These are phyloP conservation scores for Bhutanitis thaidina DNA, from an alignment of 2,888 invertebrate species.

Conservation along the genomic window DNA sequence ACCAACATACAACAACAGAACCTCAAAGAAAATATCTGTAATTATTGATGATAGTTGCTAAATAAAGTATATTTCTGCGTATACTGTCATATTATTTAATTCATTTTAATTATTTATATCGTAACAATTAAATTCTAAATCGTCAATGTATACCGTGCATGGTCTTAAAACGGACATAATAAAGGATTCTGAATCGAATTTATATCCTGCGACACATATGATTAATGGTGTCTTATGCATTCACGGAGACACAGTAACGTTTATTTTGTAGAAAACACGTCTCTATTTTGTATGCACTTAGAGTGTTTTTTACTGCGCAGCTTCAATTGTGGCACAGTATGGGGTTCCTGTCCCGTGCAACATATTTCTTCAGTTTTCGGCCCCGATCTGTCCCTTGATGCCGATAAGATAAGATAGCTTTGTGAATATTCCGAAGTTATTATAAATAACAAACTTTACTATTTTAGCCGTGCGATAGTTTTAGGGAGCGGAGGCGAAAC, in stretches of 20 bases:
- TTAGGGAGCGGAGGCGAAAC: neutral
- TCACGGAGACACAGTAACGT: neutral
- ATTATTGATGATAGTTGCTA: too few species aligned
- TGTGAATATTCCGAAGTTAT: slow-evolving; percentile 12
- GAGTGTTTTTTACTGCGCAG: neutral
- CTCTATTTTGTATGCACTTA: neutral
- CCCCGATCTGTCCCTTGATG: slow-evolving; percentile 36
- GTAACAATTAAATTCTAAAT: neutral
- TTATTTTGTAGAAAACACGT: neutral
- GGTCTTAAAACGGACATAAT: neutral
- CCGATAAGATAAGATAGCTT: slow-evolving; percentile 38
- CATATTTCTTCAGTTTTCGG: slow-evolving; percentile 38
- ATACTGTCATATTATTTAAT: too few species aligned
- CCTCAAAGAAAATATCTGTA: too few species aligned
- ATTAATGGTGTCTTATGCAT: slow-evolving; percentile 39
- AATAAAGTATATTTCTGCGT: too few species aligned
- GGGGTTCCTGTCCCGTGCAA: slow-evolving; percentile 30
- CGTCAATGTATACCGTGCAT: slow-evolving; percentile 9
- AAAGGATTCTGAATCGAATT: slow-evolving; percentile 25
- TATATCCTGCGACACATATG: slow-evolving; percentile 41
- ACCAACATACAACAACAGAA: too few species aligned
- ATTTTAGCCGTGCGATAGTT: neutral
- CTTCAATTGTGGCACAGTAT: slow-evolving; percentile 20
- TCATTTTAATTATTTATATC: too few species aligned
- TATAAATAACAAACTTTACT: slow-evolving; percentile 9